Conservation (phyloP, 2,888 invertebrate species). For the Diaphora mendica region DNA sequence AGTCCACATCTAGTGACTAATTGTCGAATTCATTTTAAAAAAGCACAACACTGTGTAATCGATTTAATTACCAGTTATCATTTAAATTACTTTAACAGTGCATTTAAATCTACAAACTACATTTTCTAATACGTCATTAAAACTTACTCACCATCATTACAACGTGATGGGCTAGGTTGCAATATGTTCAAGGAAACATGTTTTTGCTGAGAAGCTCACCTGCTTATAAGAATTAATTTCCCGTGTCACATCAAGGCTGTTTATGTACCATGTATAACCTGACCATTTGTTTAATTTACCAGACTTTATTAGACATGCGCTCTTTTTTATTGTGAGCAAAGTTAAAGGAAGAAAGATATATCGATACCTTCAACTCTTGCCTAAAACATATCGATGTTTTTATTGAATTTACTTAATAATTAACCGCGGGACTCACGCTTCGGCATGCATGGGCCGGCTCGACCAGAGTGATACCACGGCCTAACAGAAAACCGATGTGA, state of each 20-base stretch:
- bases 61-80: background rate
- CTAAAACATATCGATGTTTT: too few relatives aligned
- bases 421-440: too few relatives aligned
- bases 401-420: too few relatives aligned
- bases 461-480: too few relatives aligned
- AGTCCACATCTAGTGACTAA: too few relatives aligned
- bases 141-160: slow-evolving; percentile 16
- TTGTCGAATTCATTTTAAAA: too few relatives aligned
- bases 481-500: too few relatives aligned
- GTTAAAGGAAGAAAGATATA: too few relatives aligned
- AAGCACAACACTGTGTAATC: background rate
- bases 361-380: too few relatives aligned
- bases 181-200: slow-evolving; percentile 21
- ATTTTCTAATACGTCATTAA: slow-evolving; percentile 24
- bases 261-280: background rate
- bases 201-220: slow-evolving; percentile 25
- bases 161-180: slow-evolving; percentile 26
- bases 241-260: slow-evolving; percentile 9
- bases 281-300: background rate
- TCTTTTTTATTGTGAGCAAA: background rate
- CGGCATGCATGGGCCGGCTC: too few relatives aligned
- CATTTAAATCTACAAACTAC: background rate
- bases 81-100: background rate
- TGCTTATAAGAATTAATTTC: slow-evolving; percentile 35
- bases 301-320: background rate